Base-by-base conservation (phyloP, 1,140 invertebrate genomes). In the Bombus pyrosoma region DNA sequence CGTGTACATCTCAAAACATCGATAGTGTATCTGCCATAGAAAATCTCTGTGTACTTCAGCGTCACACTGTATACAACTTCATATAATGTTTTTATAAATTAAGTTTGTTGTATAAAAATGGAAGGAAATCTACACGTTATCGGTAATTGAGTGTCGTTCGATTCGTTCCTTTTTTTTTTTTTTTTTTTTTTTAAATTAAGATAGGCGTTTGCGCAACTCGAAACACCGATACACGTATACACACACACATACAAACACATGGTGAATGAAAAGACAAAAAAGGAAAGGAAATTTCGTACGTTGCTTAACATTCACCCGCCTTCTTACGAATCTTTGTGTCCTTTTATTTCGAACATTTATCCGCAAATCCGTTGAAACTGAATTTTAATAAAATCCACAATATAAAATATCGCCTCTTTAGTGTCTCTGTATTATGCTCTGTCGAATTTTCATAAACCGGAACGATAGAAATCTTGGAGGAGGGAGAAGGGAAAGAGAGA, bases 311-410 rank as follows among this genome's bases (percentile, higher is more conserved):
- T 83, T 79, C 64, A 25, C 64, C 75, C 47, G 82, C 82, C 75
- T 78, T 79, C 57, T 84, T 84, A 79, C 37, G 8, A 79, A 84
- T 62, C 22, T 77, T 83, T 84, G n/a, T 79, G 75, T 71, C 64
- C 10, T 25, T 32, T 83, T 69, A 83, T 75, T 84, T 84, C 47
- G 74, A 79, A 71, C 59, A 39, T 28, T 85, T 72, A 85, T 80
- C 62, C 83, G 68, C 68, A 68, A 68, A 80, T 85, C 68, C 83
- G 83, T 85, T 85, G 83, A 72, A 85, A 85, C 37, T 66, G 83
- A 85, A 85, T 85, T 85, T 85, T 85, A 85, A 85, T 85, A 85
- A 85, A 85, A 80, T 85, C 83, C 83, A 85, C 83, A 69, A 85
- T 85, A 77, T 68, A 78, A 85, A 85, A 85, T 62, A 79, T 39